Evolutionary conservation across 2,888 invertebrate species (phyloP).

Genomic region (Heliconius cydno): DNA sequence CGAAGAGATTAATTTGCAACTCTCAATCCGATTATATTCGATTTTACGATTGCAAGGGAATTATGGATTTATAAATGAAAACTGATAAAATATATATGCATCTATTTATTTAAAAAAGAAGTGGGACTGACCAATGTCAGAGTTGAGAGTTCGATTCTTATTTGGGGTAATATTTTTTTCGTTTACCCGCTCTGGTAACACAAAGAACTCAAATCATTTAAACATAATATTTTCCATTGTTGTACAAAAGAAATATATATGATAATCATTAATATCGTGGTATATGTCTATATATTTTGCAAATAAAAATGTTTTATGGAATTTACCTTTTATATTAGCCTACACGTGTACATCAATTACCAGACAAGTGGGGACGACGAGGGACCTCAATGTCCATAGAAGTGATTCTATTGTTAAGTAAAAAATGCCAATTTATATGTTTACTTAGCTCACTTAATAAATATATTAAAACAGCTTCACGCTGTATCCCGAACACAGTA

Average conservation of each 20-base stretch:
- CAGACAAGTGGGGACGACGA: not conserved
- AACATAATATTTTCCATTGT: too few relatives aligned
- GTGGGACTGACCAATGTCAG: too few relatives aligned
- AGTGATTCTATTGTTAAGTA: constrained; percentile 1
- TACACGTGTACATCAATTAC: constrained; percentile 22
- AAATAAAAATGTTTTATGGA: not conserved
- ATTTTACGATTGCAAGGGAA: not conserved
- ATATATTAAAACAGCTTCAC: too few relatives aligned
- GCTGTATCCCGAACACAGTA: too few relatives aligned
- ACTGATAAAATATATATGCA: not conserved
- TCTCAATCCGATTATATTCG: not conserved
- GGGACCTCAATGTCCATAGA: constrained; percentile 4
- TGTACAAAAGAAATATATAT: too few relatives aligned
- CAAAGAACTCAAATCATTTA: too few relatives aligned
- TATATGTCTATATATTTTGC: not conserved
- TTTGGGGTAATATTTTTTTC: too few relatives aligned
- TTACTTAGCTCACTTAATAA: too few relatives aligned
- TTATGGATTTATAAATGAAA: not conserved
- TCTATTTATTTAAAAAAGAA: not conserved
- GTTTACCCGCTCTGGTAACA: too few relatives aligned
- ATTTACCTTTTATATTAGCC: not conserved
- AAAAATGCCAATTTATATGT: constrained; percentile 3
- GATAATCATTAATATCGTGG: not conserved
- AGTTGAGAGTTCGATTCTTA: too few relatives aligned
- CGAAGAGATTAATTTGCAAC: constrained; percentile 14